Evolutionary conservation across 2,888 invertebrate genomes (phyloP).

Genomic region (Elegia similella): DNA sequence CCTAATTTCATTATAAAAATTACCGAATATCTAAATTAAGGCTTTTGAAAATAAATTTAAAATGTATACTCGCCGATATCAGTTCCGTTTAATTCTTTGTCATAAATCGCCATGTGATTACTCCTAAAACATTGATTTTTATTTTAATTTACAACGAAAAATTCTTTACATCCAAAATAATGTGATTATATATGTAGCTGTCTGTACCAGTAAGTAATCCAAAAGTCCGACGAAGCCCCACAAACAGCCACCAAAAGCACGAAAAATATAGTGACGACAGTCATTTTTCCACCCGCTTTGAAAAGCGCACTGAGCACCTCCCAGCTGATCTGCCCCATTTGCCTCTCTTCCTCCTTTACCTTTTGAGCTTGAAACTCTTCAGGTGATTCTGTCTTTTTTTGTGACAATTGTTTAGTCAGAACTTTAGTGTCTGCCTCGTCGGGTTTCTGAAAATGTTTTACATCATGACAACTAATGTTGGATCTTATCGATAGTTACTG

Average conservation of each 20-base stretch:
- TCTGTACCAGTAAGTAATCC: slow-evolving; percentile 85
- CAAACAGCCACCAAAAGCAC: slow-evolving; percentile 77
- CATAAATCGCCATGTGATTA: slow-evolving; percentile 66
- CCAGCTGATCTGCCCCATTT: slow-evolving; percentile 64
- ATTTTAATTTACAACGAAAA: not conserved
- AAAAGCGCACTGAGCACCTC: slow-evolving; percentile 63
- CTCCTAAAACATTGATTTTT: slow-evolving; percentile 47
- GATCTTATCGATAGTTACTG: no score
- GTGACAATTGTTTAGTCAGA: not conserved
- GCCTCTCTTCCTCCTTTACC: slow-evolving; percentile 60
- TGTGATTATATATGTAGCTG: slow-evolving; percentile 61
- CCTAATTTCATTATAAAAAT: no score
- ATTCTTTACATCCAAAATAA: no score
- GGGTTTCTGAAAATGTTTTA: not conserved
- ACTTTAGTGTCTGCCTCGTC: not conserved
- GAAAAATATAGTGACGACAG: slow-evolving; percentile 46
- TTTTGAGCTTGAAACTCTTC: slow-evolving; percentile 64
- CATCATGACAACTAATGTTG: slow-evolving; percentile 38
- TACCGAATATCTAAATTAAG: no score
- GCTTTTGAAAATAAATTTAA: not conserved
- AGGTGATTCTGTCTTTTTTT: slow-evolving; percentile 34
- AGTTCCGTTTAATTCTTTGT: slow-evolving; percentile 47
- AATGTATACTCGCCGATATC: slow-evolving; percentile 47
- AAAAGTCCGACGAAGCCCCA: slow-evolving; percentile 86
- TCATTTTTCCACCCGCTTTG: slow-evolving; percentile 51